These are phyloP conservation scores for Temnopleurus reevesii DNA, from an alignment of 53 echinoderm and acorn worm genomes.

Conservation along the genomic window DNA sequence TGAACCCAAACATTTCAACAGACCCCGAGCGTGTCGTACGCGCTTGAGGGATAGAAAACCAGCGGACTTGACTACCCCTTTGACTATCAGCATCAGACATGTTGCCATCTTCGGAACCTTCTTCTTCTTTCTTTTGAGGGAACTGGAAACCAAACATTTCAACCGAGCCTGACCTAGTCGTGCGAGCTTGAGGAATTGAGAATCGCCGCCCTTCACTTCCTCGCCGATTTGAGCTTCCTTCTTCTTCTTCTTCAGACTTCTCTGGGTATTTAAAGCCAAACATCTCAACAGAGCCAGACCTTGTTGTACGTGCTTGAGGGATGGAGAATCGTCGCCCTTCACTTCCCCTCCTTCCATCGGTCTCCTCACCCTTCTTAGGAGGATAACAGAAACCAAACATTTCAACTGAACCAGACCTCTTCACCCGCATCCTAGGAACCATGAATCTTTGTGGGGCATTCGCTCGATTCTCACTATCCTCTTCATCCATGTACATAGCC, in stretches of 20 bases:
- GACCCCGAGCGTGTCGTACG: neutral
- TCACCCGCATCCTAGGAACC: neutral
- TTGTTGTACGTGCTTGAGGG: too few relatives aligned
- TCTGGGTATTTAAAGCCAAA: too few relatives aligned
- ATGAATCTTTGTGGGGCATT: neutral
- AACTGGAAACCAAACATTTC: neutral
- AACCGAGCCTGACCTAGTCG: neutral
- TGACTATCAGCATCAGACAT: neutral
- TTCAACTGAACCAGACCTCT: constrained; percentile 28
- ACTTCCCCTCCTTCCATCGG: too few relatives aligned
- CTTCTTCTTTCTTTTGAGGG: neutral
- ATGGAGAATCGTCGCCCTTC: too few relatives aligned
- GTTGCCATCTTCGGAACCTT: neutral
- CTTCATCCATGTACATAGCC: neutral
- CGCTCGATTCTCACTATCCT: neutral
- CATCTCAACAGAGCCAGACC: too few relatives aligned
- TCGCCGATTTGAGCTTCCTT: neutral
- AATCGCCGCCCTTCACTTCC: neutral
- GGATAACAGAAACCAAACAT: constrained; percentile 3
- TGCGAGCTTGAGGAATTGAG: neutral
- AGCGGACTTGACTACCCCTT: neutral
- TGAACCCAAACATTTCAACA: neutral
- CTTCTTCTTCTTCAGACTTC: too few relatives aligned
- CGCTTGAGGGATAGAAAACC: neutral
- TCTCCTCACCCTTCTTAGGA: neutral